Evolutionary conservation across 1,140 invertebrate species (phyloP).

Genomic region (Phortica variegata): DNA sequence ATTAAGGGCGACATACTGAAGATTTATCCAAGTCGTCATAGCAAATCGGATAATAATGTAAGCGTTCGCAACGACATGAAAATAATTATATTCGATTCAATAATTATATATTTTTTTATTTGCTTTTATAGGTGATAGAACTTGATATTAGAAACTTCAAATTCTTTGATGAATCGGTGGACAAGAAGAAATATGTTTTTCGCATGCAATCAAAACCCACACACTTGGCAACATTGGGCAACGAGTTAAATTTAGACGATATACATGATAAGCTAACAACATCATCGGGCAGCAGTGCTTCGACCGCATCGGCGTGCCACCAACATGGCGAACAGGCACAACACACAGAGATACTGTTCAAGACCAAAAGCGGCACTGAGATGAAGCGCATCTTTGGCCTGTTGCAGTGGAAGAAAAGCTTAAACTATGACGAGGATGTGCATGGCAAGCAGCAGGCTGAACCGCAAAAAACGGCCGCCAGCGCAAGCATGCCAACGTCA

Average conservation of each 20-base stretch:
- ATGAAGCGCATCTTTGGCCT: conserved; percentile 50
- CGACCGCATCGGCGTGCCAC: conserved; percentile 17
- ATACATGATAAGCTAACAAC: conserved; percentile 30
- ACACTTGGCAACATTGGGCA: conserved; percentile 41
- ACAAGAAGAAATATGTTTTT: conserved; percentile 54
- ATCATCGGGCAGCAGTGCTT: conserved; percentile 39
- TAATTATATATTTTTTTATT: not conserved
- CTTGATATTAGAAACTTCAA: conserved; percentile 56
- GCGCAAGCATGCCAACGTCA: conserved; percentile 48
- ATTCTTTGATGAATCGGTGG: conserved; percentile 49
- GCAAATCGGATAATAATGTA: conserved; percentile 53
- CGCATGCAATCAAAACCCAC: conserved; percentile 53
- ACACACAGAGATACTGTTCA: conserved; percentile 50
- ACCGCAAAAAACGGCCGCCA: conserved; percentile 61
- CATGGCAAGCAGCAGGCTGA: conserved; percentile 62
- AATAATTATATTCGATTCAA: not conserved
- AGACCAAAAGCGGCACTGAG: conserved; percentile 49
- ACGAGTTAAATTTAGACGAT: conserved; percentile 49
- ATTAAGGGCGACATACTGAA: conserved; percentile 50
- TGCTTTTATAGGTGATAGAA: conserved; percentile 41
- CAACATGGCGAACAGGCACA: conserved; percentile 23
- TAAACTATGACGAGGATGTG: conserved; percentile 47
- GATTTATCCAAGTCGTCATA: conserved; percentile 48
- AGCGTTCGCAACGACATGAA: not conserved
- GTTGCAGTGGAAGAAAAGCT: conserved; percentile 51